phyloP scores from a whole-genome alignment of 1,140 invertebrate species.

The Leptopilina boulardi region DNA sequence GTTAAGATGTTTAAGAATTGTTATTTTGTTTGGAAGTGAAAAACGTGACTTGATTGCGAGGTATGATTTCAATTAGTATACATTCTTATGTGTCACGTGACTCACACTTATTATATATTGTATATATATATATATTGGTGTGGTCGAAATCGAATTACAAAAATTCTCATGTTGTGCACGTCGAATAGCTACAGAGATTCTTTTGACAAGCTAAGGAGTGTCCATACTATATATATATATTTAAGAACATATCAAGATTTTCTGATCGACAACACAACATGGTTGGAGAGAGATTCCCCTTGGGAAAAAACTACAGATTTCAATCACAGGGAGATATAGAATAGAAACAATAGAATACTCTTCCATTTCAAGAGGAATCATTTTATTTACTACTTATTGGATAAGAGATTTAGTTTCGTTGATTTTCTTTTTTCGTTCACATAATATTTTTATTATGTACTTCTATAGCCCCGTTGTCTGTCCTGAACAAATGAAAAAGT shows the following conservation, averaged over 20 bases:
- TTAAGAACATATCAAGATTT: constrained; percentile 27
- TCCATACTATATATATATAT: not conserved
- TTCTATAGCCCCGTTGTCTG: too few species aligned
- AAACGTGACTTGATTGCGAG: constrained; percentile 20
- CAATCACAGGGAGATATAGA: not conserved
- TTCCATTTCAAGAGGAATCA: not conserved
- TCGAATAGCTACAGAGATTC: constrained; percentile 7
- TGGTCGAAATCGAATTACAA: constrained; percentile 25
- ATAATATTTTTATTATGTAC: too few species aligned
- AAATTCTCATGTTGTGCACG: constrained; percentile 27
- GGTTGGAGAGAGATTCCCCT: not conserved
- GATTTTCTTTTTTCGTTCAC: not conserved
- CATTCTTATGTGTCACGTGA: constrained; percentile 19
- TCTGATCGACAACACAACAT: constrained; percentile 24
- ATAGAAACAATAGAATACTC: constrained; percentile 1
- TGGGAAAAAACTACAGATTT: constrained; percentile 14
- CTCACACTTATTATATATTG: constrained; percentile 15
- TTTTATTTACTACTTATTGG: not conserved
- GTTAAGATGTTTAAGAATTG: not conserved
- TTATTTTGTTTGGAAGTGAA: constrained; percentile 9
- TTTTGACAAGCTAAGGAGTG: not conserved
- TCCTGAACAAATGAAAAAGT: too few species aligned
- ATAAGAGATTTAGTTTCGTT: not conserved
- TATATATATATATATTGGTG: constrained; percentile 1
- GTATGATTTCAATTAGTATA: constrained; percentile 15